phyloP scores from a whole-genome alignment of 2,113 vertebrate genomes.

The Silurus glanis region DNA sequence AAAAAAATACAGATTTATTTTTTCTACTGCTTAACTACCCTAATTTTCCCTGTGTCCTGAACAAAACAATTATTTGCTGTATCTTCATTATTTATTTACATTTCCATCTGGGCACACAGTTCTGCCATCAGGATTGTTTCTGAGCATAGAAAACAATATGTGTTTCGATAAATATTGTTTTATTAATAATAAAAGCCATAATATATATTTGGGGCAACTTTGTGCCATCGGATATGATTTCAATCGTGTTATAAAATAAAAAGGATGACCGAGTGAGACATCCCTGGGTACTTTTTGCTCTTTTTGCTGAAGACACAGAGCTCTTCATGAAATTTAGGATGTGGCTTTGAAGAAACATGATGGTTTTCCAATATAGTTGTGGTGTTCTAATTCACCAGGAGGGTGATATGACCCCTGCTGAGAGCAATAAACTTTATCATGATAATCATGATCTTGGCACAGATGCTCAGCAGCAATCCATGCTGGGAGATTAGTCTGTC shows the following conservation, averaged over 20 bases:
- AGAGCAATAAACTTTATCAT: slow-evolving; percentile 38
- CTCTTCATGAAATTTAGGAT: neutral
- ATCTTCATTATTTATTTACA: slow-evolving; percentile 3
- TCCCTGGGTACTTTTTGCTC: neutral
- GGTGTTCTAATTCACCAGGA: neutral
- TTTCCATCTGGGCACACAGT: slow-evolving; percentile 3
- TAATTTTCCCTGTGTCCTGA: neutral
- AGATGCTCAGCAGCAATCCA: slow-evolving; percentile 8
- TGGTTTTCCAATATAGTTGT: slow-evolving; percentile 10
- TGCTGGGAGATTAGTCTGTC: slow-evolving; percentile 38
- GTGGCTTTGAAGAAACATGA: neutral
- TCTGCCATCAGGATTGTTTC: neutral
- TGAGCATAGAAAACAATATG: neutral
- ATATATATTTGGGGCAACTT: neutral
- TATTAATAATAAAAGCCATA: neutral
- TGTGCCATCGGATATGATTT: no score
- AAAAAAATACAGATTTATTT: neutral
- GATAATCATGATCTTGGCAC: neutral
- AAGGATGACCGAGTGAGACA: neutral
- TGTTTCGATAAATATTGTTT: neutral
- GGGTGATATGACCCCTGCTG: slow-evolving; percentile 30
- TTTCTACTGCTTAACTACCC: neutral
- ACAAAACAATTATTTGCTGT: neutral
- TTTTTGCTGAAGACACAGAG: neutral
- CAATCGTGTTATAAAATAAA: neutral